phyloP scores from a whole-genome alignment of 2,888 invertebrate genomes.

The Netelia melanura region DNA sequence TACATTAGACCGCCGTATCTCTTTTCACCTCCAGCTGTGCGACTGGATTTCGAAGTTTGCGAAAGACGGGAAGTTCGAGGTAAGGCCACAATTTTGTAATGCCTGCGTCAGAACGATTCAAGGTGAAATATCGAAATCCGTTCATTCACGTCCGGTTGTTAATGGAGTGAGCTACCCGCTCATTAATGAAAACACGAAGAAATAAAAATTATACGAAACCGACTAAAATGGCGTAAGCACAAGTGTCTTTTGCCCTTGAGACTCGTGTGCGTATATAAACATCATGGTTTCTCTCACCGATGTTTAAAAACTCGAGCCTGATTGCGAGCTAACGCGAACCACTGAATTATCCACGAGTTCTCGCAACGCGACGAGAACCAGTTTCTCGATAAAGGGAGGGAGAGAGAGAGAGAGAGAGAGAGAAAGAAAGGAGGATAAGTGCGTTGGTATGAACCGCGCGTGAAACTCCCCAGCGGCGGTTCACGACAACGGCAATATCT shows the following conservation, averaged over 20 bases:
- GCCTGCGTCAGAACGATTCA: slow-evolving; percentile 34
- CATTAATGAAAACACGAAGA: slow-evolving; percentile 17
- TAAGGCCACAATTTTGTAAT: not conserved
- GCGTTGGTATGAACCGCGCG: not conserved
- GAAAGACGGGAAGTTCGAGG: slow-evolving; percentile 24
- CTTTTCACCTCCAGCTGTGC: slow-evolving; percentile 37
- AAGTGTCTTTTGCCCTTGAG: slow-evolving; percentile 14
- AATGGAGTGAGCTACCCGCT: slow-evolving; percentile 13
- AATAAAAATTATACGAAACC: not conserved
- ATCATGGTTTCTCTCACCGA: not conserved
- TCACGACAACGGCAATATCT: slow-evolving; percentile 4
- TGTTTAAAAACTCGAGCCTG: not conserved
- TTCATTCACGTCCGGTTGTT: slow-evolving; percentile 49
- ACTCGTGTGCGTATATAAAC: slow-evolving; percentile 14
- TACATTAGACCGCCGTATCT: not conserved
- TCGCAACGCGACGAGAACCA: slow-evolving; percentile 46
- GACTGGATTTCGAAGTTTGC: slow-evolving; percentile 33
- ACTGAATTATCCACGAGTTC: slow-evolving; percentile 61
- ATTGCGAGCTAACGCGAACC: slow-evolving; percentile 53
- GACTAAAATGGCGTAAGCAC: not conserved
- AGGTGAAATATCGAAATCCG: slow-evolving; percentile 34
- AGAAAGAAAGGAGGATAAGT: not conserved
- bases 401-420: slow-evolving; percentile 12
- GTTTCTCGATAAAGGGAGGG: slow-evolving; percentile 28
- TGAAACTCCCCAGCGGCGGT: not conserved